Conservation (phyloP, 2,888 invertebrate genomes). For the Odontothrips loti region DNA sequence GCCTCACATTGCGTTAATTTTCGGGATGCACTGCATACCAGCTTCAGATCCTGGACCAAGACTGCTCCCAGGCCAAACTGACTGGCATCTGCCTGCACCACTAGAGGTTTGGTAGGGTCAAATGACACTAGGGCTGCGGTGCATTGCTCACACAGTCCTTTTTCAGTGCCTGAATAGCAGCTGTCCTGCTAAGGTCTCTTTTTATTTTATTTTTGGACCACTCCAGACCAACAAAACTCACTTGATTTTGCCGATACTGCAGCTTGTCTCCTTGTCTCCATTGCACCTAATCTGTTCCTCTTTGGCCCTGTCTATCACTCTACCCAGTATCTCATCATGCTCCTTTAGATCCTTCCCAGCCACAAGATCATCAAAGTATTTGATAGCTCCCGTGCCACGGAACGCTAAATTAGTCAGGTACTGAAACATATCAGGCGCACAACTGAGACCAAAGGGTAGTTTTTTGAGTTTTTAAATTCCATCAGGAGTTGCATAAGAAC, state of each 20-base stretch:
- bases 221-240: not conserved
- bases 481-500: not conserved
- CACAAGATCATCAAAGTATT: not conserved
- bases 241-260: not conserved
- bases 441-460: not conserved
- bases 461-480: not conserved
- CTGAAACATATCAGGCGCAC: not conserved
- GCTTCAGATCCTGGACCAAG: slow-evolving; percentile 33
- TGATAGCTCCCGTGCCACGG: not conserved
- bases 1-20: slow-evolving; percentile 29
- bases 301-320: not conserved
- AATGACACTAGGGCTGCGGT: slow-evolving; percentile 33
- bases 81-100: slow-evolving; percentile 33
- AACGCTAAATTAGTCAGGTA: not conserved
- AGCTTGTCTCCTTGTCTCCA: not conserved
- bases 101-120: slow-evolving; percentile 30
- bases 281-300: not conserved
- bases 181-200: not conserved
- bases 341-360: not conserved
- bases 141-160: slow-evolving; percentile 28
- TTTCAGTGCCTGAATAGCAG: not conserved
- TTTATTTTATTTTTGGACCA: not conserved
- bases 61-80: slow-evolving; percentile 31
- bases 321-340: not conserved
- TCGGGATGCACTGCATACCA: slow-evolving; percentile 33